Evolutionary conservation across 2,888 invertebrate genomes (phyloP).

Genomic region (Blastobasis lacticolella): DNA sequence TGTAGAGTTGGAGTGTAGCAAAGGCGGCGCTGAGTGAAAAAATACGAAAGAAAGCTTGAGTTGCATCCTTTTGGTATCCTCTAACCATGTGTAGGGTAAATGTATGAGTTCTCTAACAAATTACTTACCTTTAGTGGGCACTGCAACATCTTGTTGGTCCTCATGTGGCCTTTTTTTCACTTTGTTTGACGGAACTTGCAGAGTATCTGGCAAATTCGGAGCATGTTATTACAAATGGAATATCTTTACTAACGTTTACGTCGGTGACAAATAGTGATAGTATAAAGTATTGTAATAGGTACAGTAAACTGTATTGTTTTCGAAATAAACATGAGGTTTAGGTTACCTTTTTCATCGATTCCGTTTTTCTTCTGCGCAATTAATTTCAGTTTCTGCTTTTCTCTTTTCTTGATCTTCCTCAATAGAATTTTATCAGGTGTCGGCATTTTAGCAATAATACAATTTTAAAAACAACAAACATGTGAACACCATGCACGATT

Average conservation of each 20-base stretch:
- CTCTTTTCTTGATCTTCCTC: conserved; percentile 85
- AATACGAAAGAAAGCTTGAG: no score
- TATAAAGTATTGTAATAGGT: no score
- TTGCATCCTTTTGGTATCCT: no score
- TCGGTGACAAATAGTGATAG: no score
- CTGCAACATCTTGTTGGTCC: conserved; percentile 17
- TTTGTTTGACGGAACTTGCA: conserved; percentile 12
- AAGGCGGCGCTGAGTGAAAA: no score
- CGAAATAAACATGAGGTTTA: conserved; percentile 4
- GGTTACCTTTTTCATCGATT: conserved; percentile 33
- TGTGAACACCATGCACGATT: no score
- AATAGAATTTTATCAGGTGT: conserved; percentile 81
- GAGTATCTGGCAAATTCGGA: not conserved
- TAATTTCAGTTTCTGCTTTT: conserved; percentile 79
- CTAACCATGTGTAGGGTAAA: no score
- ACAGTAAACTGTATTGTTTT: no score
- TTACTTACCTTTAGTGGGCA: conserved; percentile 40
- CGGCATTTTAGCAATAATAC: conserved; percentile 56
- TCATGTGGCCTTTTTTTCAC: conserved; percentile 40
- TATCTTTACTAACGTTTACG: no score
- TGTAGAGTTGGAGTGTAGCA: no score
- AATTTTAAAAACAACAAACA: not conserved
- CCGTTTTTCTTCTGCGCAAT: conserved; percentile 61
- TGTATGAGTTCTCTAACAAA: no score
- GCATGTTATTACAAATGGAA: not conserved